These are phyloP conservation scores for Rhaphigaster nebulosa DNA, from an alignment of 2,888 invertebrate species.

Conservation along the genomic window DNA sequence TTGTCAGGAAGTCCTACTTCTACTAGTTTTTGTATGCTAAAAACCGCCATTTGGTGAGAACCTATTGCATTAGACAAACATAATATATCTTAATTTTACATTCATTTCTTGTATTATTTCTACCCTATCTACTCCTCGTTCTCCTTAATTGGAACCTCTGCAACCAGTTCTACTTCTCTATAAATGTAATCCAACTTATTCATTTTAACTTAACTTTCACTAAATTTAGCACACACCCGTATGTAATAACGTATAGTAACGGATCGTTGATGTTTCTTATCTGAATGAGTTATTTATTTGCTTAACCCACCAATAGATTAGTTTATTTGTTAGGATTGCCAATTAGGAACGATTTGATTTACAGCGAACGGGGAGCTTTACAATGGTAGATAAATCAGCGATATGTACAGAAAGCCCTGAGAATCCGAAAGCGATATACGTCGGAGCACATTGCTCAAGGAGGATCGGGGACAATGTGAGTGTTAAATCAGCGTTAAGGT, in stretches of 20 bases:
- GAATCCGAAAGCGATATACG: not conserved
- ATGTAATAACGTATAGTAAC: not conserved
- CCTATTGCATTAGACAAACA: not conserved
- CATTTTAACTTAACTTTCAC: not conserved
- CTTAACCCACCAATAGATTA: not conserved
- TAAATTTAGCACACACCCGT: not conserved
- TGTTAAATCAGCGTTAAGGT: constrained; percentile 21
- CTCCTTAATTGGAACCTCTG: not conserved
- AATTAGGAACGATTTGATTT: not conserved
- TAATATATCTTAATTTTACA: not conserved
- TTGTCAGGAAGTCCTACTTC: not conserved
- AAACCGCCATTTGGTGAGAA: not conserved
- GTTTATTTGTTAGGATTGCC: not conserved
- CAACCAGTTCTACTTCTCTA: not conserved
- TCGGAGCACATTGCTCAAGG: not conserved
- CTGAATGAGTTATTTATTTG: not conserved
- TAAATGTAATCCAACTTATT: not conserved
- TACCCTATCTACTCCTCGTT: not conserved
- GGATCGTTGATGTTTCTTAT: not conserved
- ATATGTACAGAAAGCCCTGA: not conserved
- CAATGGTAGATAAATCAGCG: constrained; percentile 1
- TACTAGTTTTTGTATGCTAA: not conserved
- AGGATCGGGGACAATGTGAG: not conserved
- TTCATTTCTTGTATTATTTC: not conserved
- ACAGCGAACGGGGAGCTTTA: not conserved